phyloP scores from a whole-genome alignment of 2,113 vertebrate species.

The Taurulus bubalis region DNA sequence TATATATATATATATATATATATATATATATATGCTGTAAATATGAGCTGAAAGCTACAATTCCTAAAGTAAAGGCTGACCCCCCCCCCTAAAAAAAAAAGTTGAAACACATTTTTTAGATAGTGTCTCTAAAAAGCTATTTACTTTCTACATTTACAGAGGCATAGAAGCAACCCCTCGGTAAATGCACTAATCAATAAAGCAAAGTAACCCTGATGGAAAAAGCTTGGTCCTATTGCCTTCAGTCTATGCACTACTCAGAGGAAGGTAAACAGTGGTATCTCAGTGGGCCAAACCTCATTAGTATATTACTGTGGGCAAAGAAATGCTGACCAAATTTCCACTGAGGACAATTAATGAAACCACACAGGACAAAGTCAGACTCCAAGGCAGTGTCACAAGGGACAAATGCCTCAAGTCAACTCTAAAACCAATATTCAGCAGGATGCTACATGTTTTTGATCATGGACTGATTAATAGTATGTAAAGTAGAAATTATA shows the following conservation, averaged over 20 bases:
- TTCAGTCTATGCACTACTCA: constrained; percentile 9
- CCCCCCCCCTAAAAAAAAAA: background rate
- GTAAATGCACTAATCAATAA: background rate
- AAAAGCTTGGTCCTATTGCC: constrained; percentile 2
- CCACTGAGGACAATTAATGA: constrained; percentile 41
- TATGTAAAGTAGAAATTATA: background rate
- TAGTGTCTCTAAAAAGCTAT: background rate
- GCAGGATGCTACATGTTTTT: background rate
- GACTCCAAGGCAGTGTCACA: constrained; percentile 12
- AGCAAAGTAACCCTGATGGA: constrained; percentile 21
- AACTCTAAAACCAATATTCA: constrained; percentile 31
- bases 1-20: no score
- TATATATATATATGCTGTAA: no score
- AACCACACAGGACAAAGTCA: constrained; percentile 30
- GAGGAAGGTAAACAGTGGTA: constrained; percentile 10
- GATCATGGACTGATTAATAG: background rate
- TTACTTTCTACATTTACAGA: background rate
- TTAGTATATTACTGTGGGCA: constrained; percentile 25
- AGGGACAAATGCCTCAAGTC: constrained; percentile 9
- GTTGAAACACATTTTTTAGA: background rate
- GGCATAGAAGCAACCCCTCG: background rate
- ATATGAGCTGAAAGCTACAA: constrained; percentile 33
- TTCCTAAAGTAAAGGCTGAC: constrained; percentile 9
- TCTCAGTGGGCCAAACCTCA: constrained; percentile 14
- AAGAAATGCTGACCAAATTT: constrained; percentile 32